Percentiles rank a stretch among this genome's conserved stretches.
Evolutionary conservation across 2,888 invertebrate species (phyloP).

Genomic region (Chloroclysta siterata): DNA sequence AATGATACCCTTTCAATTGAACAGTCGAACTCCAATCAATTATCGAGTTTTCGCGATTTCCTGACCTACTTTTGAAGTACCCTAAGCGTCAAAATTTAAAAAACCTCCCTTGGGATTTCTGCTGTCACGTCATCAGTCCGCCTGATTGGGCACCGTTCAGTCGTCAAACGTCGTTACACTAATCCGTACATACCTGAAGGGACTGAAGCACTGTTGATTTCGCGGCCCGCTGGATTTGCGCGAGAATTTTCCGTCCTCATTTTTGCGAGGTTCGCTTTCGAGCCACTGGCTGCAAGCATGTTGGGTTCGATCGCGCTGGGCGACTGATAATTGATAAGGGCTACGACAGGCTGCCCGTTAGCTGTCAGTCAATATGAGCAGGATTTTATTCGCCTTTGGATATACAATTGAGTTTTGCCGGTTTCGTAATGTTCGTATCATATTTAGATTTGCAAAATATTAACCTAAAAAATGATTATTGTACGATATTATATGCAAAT

Average conservation of each 20-base stretch:
- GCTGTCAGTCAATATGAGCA: slow-evolving; percentile 12
- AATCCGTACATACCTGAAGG: slow-evolving; percentile 38
- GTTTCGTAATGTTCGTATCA: not conserved
- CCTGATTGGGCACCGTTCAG: slow-evolving; percentile 34
- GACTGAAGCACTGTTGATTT: slow-evolving; percentile 36
- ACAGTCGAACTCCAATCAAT: not conserved
- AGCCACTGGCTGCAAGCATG: slow-evolving; percentile 13
- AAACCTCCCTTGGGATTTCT: slow-evolving; percentile 23
- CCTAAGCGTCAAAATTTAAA: slow-evolving; percentile 14
- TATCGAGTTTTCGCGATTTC: not conserved
- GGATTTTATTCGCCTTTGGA: not conserved
- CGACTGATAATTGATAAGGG: slow-evolving; percentile 22
- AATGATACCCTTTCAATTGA: not conserved
- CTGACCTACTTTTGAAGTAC: not conserved
- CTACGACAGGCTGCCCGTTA: slow-evolving; percentile 6
- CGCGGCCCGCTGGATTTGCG: slow-evolving; percentile 35
- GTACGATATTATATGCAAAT: no score
- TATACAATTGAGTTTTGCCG: not conserved
- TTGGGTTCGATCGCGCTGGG: slow-evolving; percentile 13
- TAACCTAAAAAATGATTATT: no score
- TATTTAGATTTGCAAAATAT: not conserved
- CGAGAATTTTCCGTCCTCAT: slow-evolving; percentile 19
- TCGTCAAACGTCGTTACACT: slow-evolving; percentile 42
- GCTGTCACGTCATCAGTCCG: slow-evolving; percentile 33
- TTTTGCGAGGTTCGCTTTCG: slow-evolving; percentile 16